Conservation (phyloP, 2,888 invertebrate species). For the Catocala nupta region DNA sequence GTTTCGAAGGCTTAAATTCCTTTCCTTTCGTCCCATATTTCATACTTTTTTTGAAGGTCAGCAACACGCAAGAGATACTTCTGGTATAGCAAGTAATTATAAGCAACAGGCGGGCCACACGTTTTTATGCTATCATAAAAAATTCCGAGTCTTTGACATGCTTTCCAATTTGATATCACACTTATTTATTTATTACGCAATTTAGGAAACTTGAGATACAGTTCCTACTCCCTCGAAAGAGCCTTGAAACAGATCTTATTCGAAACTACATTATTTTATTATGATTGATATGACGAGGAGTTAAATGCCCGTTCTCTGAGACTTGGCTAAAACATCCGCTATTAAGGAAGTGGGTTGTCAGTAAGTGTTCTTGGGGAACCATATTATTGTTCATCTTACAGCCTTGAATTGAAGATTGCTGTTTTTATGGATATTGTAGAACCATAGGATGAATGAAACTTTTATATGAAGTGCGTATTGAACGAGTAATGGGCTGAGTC, state of each 20-base stretch:
- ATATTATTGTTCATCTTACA: constrained; percentile 3
- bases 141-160: too few relatives aligned
- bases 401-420: constrained; percentile 18
- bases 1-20: too few relatives aligned
- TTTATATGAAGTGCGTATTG: background rate
- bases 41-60: too few relatives aligned
- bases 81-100: too few relatives aligned
- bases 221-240: background rate
- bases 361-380: constrained; percentile 23
- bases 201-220: constrained; percentile 4
- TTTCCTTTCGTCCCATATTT: too few relatives aligned
- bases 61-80: too few relatives aligned
- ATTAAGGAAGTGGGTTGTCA: constrained; percentile 26
- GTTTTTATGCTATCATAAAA: too few relatives aligned
- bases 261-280: constrained; percentile 24
- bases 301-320: constrained; percentile 32
- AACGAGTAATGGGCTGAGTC: background rate
- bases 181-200: background rate
- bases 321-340: constrained; percentile 17
- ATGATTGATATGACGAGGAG: constrained; percentile 30
- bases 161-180: too few relatives aligned
- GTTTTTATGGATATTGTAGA: constrained; percentile 19
- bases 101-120: too few relatives aligned
- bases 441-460: constrained; percentile 4
- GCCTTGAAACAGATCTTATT: constrained; percentile 13